A percentile compares a stretch with the other conserved stretches of the same genome.
Evolutionary conservation across 2,113 vertebrate genomes (phyloP).

Genomic region (Synchiropus splendidus): DNA sequence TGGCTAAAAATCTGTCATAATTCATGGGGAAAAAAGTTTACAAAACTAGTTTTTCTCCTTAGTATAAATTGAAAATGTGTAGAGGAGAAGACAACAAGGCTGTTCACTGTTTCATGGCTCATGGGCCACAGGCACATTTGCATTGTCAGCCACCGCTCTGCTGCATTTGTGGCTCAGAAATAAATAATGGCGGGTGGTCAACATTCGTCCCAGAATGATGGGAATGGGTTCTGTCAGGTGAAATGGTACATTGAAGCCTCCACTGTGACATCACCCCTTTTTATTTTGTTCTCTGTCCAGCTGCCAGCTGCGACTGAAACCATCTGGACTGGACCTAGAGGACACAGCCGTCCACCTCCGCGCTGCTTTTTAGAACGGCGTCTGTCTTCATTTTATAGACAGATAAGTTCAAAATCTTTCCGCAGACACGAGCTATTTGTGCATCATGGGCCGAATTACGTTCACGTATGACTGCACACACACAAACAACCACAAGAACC

Average conservation of each 20-base stretch:
- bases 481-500: slow-evolving; percentile 23
- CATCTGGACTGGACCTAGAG: no score
- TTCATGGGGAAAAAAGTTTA: no score
- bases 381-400: no score
- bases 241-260: slow-evolving; percentile 33
- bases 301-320: slow-evolving; percentile 40
- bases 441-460: no score
- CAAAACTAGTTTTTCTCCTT: no score
- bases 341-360: no score
- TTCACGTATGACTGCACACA: slow-evolving; percentile 28
- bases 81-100: no score
- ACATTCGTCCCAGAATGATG: slow-evolving; percentile 62
- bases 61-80: no score
- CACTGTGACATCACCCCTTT: slow-evolving; percentile 56
- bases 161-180: slow-evolving; percentile 52
- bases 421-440: no score
- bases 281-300: slow-evolving; percentile 46
- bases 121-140: slow-evolving; percentile 41
- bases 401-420: no score
- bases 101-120: slow-evolving; percentile 57
- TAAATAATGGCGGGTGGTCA: slow-evolving; percentile 68
- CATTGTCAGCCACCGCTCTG: slow-evolving; percentile 25
- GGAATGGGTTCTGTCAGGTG: slow-evolving; percentile 57
- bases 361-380: no score
- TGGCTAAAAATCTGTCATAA: no score